Percentiles rank a stretch among this genome's conserved stretches.
Evolutionary conservation across 2,888 invertebrate genomes (phyloP).

Genomic region (Brachyopa scutellaris): DNA sequence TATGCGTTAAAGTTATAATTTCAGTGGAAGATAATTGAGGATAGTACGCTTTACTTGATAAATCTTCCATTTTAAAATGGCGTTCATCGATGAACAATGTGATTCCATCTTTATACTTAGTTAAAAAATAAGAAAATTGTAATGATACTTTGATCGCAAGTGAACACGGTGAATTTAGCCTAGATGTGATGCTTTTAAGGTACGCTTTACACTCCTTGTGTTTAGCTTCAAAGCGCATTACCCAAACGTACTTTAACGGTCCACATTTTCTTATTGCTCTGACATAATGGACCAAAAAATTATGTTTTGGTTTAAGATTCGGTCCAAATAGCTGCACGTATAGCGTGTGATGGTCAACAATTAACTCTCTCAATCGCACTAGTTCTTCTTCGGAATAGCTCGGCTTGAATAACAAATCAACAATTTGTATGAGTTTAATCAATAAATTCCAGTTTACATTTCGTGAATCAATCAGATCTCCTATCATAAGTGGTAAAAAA

Average conservation of each 20-base stretch:
- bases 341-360: background rate
- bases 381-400: background rate
- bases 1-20: too few species aligned
- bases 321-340: background rate
- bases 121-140: background rate
- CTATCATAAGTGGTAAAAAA: background rate
- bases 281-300: slow-evolving; percentile 7
- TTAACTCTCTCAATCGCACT: background rate
- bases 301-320: slow-evolving; percentile 3
- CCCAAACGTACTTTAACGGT: slow-evolving; percentile 8
- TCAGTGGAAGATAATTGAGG: too few species aligned
- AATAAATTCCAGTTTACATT: background rate
- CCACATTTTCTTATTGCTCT: background rate
- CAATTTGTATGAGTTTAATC: background rate
- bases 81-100: too few species aligned
- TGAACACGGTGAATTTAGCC: background rate
- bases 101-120: too few species aligned
- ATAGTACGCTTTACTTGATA: too few species aligned
- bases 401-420: background rate
- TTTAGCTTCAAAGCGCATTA: slow-evolving; percentile 17
- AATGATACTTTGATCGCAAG: background rate
- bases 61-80: too few species aligned
- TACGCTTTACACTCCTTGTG: slow-evolving; percentile 5
- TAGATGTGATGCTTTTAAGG: background rate
- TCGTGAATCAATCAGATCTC: background rate